Conservation (phyloP, 2,797 vertebrate genomes). For the Acanthurus lineatus region DNA sequence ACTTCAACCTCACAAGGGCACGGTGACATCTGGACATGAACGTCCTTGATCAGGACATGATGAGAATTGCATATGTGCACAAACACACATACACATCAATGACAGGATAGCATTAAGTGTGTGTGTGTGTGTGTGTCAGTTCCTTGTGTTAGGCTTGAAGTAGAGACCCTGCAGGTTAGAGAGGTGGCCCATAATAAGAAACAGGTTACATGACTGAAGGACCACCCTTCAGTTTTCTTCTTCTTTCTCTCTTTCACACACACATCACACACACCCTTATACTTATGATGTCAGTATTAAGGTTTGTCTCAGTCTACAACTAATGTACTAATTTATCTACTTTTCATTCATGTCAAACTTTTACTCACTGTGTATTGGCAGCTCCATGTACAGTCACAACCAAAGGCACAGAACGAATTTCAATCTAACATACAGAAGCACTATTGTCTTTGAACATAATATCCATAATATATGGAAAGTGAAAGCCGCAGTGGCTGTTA, state of each 20-base stretch:
- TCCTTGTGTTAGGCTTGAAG: slow-evolving; percentile 55
- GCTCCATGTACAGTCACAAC: slow-evolving; percentile 78
- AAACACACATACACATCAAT: slow-evolving; percentile 31
- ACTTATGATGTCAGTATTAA: not conserved
- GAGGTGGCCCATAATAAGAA: slow-evolving; percentile 61
- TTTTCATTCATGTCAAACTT: not conserved
- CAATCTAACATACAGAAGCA: slow-evolving; percentile 33
- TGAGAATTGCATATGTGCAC: slow-evolving; percentile 16
- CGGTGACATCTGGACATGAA: slow-evolving; percentile 70
- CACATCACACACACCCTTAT: slow-evolving; percentile 3
- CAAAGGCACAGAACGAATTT: slow-evolving; percentile 69
- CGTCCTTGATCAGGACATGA: slow-evolving; percentile 45
- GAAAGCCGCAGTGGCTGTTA: slow-evolving; percentile 43
- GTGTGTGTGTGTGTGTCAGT: slow-evolving; percentile 16
- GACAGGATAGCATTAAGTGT: slow-evolving; percentile 33
- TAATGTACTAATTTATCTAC: slow-evolving; percentile 7
- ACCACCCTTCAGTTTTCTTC: slow-evolving; percentile 12
- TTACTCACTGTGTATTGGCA: slow-evolving; percentile 83
- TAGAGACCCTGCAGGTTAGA: slow-evolving; percentile 64
- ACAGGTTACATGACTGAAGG: slow-evolving; percentile 59
- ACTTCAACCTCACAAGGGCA: slow-evolving; percentile 67
- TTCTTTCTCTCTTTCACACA: slow-evolving; percentile 3
- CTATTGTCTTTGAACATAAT: slow-evolving; percentile 32
- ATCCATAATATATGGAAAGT: slow-evolving; percentile 58
- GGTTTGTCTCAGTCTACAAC: slow-evolving; percentile 3